Evolutionary conservation across 2,797 vertebrate species (phyloP).

Genomic region (Crocidura indochinensis): DNA sequence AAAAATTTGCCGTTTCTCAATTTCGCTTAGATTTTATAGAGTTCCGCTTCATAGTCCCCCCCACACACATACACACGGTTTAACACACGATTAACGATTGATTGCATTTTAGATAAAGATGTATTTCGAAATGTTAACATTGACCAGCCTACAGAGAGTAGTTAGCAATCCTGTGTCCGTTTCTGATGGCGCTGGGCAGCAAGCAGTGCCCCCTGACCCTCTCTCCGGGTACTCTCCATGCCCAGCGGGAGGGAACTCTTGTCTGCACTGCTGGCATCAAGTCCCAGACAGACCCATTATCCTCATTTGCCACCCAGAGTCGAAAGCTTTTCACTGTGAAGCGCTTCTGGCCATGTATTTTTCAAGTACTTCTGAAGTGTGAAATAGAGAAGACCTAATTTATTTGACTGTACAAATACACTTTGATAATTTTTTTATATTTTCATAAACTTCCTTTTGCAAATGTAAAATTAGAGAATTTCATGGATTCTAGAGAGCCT

Average conservation of each 20-base stretch:
- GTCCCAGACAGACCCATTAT: constrained; percentile 35
- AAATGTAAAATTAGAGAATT: constrained; percentile 78
- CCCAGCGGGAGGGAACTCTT: too few species aligned
- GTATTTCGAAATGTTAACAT: constrained; percentile 70
- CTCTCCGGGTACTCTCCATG: too few species aligned
- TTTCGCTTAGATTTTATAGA: constrained; percentile 80
- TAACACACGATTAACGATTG: constrained; percentile 65
- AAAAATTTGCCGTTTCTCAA: neutral
- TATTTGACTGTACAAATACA: constrained; percentile 84
- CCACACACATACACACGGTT: constrained; percentile 44
- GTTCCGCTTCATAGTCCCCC: constrained; percentile 49
- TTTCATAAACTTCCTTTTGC: constrained; percentile 87
- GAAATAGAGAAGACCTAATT: constrained; percentile 75
- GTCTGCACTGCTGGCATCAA: constrained; percentile 41
- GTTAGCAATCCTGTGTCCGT: neutral
- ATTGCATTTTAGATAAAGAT: constrained; percentile 67
- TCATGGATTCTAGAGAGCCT: constrained; percentile 80
- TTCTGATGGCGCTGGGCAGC: constrained; percentile 26
- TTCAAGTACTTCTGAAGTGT: constrained; percentile 74
- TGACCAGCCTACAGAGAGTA: constrained; percentile 68
- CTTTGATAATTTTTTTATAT: constrained; percentile 87
- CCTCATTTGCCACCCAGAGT: neutral
- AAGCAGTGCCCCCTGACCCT: neutral
- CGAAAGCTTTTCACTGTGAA: constrained; percentile 44
- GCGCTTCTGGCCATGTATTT: constrained; percentile 69